Conservation (phyloP, 2,888 invertebrate genomes). For the Lithophane leautieri region DNA sequence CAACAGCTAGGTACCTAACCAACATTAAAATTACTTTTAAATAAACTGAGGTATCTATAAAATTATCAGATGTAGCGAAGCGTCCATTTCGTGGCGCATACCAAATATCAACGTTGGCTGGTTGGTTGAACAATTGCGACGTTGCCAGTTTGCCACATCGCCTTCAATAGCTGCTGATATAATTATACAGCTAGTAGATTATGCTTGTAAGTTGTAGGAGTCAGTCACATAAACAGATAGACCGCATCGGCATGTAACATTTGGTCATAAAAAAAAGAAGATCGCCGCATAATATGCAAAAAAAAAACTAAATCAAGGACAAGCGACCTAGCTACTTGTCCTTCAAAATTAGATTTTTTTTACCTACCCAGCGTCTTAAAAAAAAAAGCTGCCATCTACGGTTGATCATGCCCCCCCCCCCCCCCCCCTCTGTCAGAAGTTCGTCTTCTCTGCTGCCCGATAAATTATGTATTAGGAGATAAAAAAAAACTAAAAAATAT, state of each 20-base stretch:
- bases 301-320: background rate
- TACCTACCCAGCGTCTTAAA: background rate
- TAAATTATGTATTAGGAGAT: background rate
- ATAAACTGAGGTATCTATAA: background rate
- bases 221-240: too few relatives aligned
- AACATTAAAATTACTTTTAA: background rate
- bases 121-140: conserved; percentile 58
- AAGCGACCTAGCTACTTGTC: background rate
- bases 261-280: background rate
- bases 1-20: conserved; percentile 6
- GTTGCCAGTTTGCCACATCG: conserved; percentile 64
- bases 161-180: conserved; percentile 47
- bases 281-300: background rate
- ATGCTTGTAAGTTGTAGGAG: conserved; percentile 16
- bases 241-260: background rate
- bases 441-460: background rate
- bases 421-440: conserved; percentile 7
- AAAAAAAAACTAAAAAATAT: background rate
- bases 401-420: background rate
- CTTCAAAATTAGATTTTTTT: background rate
- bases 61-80: conserved; percentile 13
- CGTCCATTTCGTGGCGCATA: conserved; percentile 45
- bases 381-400: background rate
- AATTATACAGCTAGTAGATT: conserved; percentile 22
- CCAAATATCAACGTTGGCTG: conserved; percentile 25